Evolutionary conservation across 2,888 invertebrate species (phyloP), one percentile per base, ranked within the genome.

Genomic region (Lasius fuliginosus): DNA sequence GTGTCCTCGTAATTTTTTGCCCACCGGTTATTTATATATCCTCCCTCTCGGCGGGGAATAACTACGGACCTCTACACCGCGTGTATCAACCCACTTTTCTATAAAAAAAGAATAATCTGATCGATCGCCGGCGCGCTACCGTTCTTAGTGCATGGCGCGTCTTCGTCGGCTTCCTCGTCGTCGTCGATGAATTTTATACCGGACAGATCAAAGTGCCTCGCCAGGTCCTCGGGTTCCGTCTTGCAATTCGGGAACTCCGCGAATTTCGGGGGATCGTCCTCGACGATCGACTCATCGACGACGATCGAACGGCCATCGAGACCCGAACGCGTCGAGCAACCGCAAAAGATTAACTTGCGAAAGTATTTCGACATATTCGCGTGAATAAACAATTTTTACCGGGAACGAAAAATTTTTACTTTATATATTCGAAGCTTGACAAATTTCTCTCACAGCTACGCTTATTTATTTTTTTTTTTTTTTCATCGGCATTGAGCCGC

Each of bases 131-230:
- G 12, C 42, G 23, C 6, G 5, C 36, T 90, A 88, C 89, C 91
- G 40, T 85, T 91, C 73, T 60, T 81, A 73, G 73, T 49, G 15
- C 58, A 9, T 40, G 40, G 18, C 40, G 49, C 79, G 18, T 36
- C 68, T 65, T 86, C 85, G 18, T 88, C 89, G 12, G 90, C 89
- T 27, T 86, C 76, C 33, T 93, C 94, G 77, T 94, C 94, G 73
- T 94, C 94, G 88, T 95, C 95, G 84, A 95, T 95, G 82, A 91
- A 95, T 88, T 91, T 94, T 87, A 95, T 93, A 60, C 90, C 86
- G 33, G 94, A 93, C 33, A 94, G 87, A 88, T 94, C 94, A 81
- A 94, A 94, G 85, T 92, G 92, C 42, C 30, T 75, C 9, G 82
- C 88, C 18, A 90, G 23, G 30, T 88, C 88, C n/a, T 85, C 82